Percentiles rank a stretch among this genome's conserved stretches.
Conservation (phyloP, 1,140 invertebrate species). For the Matsumurasca onukii region DNA sequence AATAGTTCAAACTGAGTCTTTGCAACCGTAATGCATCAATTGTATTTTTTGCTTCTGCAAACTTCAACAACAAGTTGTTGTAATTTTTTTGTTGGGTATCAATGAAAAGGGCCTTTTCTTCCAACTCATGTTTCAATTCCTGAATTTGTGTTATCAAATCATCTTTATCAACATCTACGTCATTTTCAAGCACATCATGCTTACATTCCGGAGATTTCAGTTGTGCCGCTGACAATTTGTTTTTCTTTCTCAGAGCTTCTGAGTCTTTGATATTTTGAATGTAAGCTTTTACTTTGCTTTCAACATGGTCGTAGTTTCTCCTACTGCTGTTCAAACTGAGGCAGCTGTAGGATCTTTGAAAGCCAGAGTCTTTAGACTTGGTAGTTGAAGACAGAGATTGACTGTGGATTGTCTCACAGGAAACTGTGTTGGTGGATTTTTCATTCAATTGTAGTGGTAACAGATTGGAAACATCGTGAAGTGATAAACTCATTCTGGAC, state of each 20-base stretch:
- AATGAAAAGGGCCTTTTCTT: slow-evolving; percentile 22
- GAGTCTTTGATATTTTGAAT: slow-evolving; percentile 32
- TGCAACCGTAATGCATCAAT: slow-evolving; percentile 27
- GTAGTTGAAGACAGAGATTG: slow-evolving; percentile 29
- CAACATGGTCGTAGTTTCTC: slow-evolving; percentile 28
- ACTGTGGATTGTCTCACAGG: slow-evolving; percentile 29
- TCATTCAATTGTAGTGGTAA: neutral
- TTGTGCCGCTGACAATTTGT: neutral
- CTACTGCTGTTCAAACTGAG: slow-evolving; percentile 29
- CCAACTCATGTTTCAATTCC: slow-evolving; percentile 28
- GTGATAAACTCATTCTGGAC: slow-evolving; percentile 22
- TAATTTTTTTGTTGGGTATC: slow-evolving; percentile 28
- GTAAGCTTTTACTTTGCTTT: slow-evolving; percentile 32
- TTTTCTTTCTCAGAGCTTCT: slow-evolving; percentile 24
- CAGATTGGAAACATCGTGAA: slow-evolving; percentile 30
- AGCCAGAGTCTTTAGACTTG: slow-evolving; percentile 32
- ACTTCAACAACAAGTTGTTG: slow-evolving; percentile 22
- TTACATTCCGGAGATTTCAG: neutral
- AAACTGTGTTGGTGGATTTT: slow-evolving; percentile 20
- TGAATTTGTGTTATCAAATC: slow-evolving; percentile 22
- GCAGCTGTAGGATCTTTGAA: slow-evolving; percentile 31
- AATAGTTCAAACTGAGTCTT: slow-evolving; percentile 8
- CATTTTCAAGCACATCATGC: neutral
- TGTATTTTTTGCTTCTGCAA: slow-evolving; percentile 28
- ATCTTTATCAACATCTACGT: slow-evolving; percentile 1